These are phyloP conservation scores for Circaetus cinerascens DNA, from an alignment of 2,113 vertebrate genomes.

Conservation along the genomic window DNA sequence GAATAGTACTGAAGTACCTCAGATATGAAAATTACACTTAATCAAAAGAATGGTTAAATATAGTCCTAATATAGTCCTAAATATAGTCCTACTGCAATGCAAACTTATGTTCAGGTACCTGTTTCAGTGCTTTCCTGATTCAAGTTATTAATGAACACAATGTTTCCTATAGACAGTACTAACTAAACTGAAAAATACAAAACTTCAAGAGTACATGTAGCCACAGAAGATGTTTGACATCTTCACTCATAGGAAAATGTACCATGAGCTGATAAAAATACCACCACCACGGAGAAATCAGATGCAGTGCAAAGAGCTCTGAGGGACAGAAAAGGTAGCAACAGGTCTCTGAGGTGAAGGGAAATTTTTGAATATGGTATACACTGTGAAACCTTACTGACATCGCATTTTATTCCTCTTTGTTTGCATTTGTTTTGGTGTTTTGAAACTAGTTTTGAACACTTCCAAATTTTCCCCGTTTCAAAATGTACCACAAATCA, in stretches of 20 bases:
- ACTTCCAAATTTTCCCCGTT: not conserved
- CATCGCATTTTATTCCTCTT: not conserved
- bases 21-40: not conserved
- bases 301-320: not conserved
- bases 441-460: not conserved
- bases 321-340: not conserved
- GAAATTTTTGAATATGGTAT: not conserved
- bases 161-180: not conserved
- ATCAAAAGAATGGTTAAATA: not conserved
- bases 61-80: not conserved
- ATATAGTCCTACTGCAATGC: not conserved
- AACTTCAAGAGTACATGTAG: not conserved
- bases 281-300: not conserved
- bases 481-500: not conserved
- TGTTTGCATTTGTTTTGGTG: not conserved
- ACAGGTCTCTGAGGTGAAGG: not conserved
- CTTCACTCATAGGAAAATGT: not conserved
- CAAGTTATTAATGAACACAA: not conserved
- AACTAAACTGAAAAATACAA: not conserved
- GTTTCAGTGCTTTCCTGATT: not conserved
- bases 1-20: not conserved
- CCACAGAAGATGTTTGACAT: not conserved
- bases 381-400: fast-evolving
- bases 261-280: not conserved
- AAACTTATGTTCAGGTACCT: not conserved